Base-by-base conservation (phyloP, 2,888 invertebrate species). In the Perithous albicinctus region DNA sequence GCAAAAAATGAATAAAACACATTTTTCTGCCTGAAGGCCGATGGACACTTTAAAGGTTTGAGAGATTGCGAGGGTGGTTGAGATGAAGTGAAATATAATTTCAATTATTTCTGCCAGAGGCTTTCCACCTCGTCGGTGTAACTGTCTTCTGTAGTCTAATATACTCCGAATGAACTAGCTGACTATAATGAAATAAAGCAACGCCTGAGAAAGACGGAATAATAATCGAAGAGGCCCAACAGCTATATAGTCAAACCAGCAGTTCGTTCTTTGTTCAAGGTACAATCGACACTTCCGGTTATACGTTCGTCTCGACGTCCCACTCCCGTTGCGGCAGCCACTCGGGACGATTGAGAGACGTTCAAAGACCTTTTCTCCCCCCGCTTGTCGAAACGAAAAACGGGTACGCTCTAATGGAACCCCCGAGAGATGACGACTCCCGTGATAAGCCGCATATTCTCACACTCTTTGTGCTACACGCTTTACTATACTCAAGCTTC, bases 321-420 rank as follows among this genome's bases (percentile, higher is more conserved):
- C 63, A 46, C 29, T 66, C 18, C 23, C 38, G 43, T 66, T 29
- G 32, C 51, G 8, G n/a, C 6, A 41, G 66, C 84, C 87, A 88
- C 87, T 88, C 87, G 88, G 20, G 12, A 56, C 87, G 87, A 88
- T 88, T 88, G 85, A 43, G 56, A 72, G 85, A 85, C 86, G n/a
- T n/a, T 88, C 88, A 89, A 90, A 89, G 88, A 84, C 85, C 85
- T 84, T 84, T 86, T n/a, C n/a, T n/a, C n/a, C 86, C 86, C 85
- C 59, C 85, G 83, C 84, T 85, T 85, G 72, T 78, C 77, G 81
- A 76, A 86, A 85, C 84, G 86, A 83, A 51, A 35, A 66, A 76
- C 43, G 70, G 41, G 84, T 32, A 15, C 84, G n/a, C n/a, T 83
- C 86, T 90, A 90, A 89, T 88, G 89, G 88, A 89, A 48, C 59